Conservation (phyloP, 2,888 invertebrate species). For the Caenorhabditis japonica region DNA sequence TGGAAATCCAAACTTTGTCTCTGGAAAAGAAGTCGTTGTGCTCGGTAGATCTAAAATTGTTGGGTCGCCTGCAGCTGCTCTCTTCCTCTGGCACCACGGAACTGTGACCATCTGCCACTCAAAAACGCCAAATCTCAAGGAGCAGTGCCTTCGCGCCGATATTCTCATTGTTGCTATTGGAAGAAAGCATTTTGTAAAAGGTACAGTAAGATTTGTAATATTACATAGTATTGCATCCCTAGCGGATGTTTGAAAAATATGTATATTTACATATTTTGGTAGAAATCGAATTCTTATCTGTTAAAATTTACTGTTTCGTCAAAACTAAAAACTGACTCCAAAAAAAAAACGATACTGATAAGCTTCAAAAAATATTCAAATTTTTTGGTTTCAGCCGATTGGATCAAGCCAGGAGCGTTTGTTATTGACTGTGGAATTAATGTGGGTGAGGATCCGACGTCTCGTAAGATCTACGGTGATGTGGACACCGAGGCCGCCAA, state of each 20-base stretch:
- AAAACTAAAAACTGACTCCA: too few relatives aligned
- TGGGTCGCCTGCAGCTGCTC: constrained; percentile 92
- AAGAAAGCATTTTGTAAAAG: constrained; percentile 89
- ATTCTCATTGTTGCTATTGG: constrained; percentile 97
- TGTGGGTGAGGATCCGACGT: constrained; percentile 75
- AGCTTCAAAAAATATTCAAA: too few relatives aligned
- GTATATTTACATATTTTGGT: too few relatives aligned
- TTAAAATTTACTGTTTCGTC: too few relatives aligned
- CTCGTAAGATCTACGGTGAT: constrained; percentile 85
- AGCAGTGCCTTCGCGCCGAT: constrained; percentile 83
- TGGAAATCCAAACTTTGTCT: constrained; percentile 55
- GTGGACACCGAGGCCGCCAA: constrained; percentile 86
- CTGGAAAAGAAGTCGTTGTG: constrained; percentile 85
- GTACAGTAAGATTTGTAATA: constrained; percentile 23
- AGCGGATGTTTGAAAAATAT: background rate
- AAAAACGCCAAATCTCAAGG: constrained; percentile 82
- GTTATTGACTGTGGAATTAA: constrained; percentile 99
- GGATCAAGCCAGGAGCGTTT: constrained; percentile 97
- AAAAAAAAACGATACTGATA: too few relatives aligned
- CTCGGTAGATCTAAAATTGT: constrained; percentile 97
- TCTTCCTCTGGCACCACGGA: constrained; percentile 95
- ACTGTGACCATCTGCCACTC: constrained; percentile 98
- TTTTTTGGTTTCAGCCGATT: constrained; percentile 80
- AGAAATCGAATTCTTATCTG: too few relatives aligned
- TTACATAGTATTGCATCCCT: too few relatives aligned